Conservation (phyloP, 2,888 invertebrate species). For the Pristionchus arcanus region DNA sequence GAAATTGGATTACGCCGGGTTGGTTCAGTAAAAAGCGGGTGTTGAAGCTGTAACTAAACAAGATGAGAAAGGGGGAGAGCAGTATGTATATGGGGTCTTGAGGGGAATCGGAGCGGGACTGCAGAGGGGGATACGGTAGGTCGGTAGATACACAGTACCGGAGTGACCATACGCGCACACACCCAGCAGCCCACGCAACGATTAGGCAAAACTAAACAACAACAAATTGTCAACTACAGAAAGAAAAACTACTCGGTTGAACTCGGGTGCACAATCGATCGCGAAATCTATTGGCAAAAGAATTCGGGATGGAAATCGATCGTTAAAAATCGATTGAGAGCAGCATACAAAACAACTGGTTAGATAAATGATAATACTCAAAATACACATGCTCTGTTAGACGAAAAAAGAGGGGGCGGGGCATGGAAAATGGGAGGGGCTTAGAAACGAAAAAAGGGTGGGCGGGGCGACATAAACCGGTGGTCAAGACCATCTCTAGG, state of each 20-base stretch:
- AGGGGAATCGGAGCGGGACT: slow-evolving; percentile 19
- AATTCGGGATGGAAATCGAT: slow-evolving; percentile 15
- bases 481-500: slow-evolving; percentile 55
- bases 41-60: slow-evolving; percentile 31
- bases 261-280: background rate
- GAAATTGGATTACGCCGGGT: slow-evolving; percentile 12
- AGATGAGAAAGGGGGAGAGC: slow-evolving; percentile 37
- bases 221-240: slow-evolving; percentile 40
- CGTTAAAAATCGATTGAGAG: background rate
- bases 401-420: background rate
- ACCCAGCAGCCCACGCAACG: background rate
- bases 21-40: background rate
- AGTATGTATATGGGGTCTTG: slow-evolving; percentile 49
- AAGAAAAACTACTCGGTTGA: slow-evolving; percentile 9
- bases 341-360: slow-evolving; percentile 32
- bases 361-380: slow-evolving; percentile 47
- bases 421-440: background rate
- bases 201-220: slow-evolving; percentile 50
- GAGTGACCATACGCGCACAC: background rate
- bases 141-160: background rate
- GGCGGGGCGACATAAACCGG: slow-evolving; percentile 48
- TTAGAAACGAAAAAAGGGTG: background rate
- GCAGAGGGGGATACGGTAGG: background rate
- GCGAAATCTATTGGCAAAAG: background rate
- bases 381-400: slow-evolving; percentile 54